These are phyloP conservation scores for Phainopepla nitens DNA, from an alignment of 2,113 vertebrate species.

Conservation along the genomic window DNA sequence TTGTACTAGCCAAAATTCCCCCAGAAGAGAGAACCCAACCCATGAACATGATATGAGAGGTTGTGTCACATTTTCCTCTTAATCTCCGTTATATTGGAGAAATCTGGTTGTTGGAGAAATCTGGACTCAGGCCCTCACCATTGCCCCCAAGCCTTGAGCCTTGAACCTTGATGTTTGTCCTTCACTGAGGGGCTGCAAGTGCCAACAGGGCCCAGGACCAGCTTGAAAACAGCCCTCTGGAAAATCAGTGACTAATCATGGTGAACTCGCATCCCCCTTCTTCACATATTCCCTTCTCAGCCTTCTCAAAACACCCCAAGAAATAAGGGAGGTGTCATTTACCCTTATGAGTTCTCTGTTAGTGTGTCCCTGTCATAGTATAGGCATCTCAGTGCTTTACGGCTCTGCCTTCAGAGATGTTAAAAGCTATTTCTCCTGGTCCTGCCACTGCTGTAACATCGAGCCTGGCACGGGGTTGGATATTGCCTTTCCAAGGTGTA, in stretches of 20 bases:
- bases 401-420: slow-evolving; percentile 10
- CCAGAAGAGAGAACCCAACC: neutral
- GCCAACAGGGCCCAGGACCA: neutral
- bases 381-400: neutral
- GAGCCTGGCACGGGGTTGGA: neutral
- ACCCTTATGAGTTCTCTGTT: neutral
- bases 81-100: neutral
- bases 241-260: neutral
- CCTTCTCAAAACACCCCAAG: neutral
- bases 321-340: neutral
- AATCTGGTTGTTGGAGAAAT: neutral
- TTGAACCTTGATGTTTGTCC: neutral
- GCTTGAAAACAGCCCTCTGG: neutral
- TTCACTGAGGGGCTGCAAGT: neutral
- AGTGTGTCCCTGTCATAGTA: neutral
- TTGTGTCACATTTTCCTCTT: neutral
- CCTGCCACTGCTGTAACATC: neutral
- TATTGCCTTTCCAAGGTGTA: neutral
- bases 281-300: neutral
- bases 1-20: neutral
- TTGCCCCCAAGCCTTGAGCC: neutral
- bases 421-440: slow-evolving; percentile 5
- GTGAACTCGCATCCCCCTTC: neutral
- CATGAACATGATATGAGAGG: neutral
- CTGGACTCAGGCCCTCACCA: neutral